Base-by-base conservation (phyloP, 1,140 invertebrate genomes). In the Bombus consobrinus region DNA sequence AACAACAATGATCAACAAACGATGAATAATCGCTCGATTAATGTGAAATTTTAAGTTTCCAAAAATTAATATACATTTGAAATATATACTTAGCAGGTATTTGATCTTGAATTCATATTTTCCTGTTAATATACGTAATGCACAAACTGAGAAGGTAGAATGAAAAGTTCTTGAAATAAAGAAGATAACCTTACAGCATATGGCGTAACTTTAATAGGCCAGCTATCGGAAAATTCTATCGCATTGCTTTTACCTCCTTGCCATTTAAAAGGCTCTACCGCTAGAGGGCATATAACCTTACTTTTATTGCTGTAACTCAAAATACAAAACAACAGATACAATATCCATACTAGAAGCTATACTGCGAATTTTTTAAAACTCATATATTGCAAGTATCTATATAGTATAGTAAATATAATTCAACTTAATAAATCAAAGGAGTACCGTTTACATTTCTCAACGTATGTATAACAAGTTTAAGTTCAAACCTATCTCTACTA, bases 261-360 rank as follows among this genome's bases (percentile, higher is more conserved):
- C 69, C 69, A 72, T 72, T 72, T 72, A 72, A 72, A 72, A 68
- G 69, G 69, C 68, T 22, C 68, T 25, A 37, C 4, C 12, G 68
- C 37, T 72, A 39, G 5, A 72, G 0, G 13, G 1, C 4, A 13
- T 13, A 62, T 39, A 12, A 41, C 69, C 69, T 72, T 72, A 72
- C 37, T 72, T 39, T 28, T 72, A 37, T 72, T 39, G 34, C 37
- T 15, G 10, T 9, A 37, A 28, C 57, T 18, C 15, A 47, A 47
- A 47, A 47, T 47, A 47, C 47, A 47, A 47, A 47, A 18, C 47
- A 47, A 18, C 47, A 22, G 6, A 53, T 2, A 53, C 18, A 0
- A 6, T 8, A 22, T 53, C 22, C 47, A 53, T 8, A 53, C 47
- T 53, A 53, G 18, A 22, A 53, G 18, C 6, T 53, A 22, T 18